Evolutionary conservation across 23 tunicate genomes (phyloP), one percentile per base, ranked within the genome.

Genomic region (Halocynthia aurantium): DNA sequence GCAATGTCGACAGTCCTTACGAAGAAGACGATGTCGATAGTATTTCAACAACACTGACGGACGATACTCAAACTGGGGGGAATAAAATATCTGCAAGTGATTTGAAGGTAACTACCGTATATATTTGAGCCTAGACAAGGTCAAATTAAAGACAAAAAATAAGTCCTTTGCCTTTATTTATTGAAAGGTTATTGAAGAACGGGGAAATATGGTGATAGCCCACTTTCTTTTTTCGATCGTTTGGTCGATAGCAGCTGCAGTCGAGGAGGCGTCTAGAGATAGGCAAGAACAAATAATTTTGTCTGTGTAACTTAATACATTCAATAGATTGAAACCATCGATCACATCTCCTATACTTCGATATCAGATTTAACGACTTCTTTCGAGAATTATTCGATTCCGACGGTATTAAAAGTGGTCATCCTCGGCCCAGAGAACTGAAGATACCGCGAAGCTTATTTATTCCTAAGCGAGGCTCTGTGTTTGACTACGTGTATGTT

Each of bases 171-270:
- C 44, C 44, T 31, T 31, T 31, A 31, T 31, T 31, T 31, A 31
- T 31, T 73, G 44, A 9, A 71, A 89, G 96, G 80, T 73, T 11
- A 84, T 89, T 13, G 96, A 89, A 78, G 96, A 89, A 58, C 62
- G 87, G 0, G 96, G 96, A 61, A 89, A 89, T 61, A 89, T 89
- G 96, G 62, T 89, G 61, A 80, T 89, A 20, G 96, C 96, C 17
- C 96, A 89, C 50, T 89, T 89, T 75, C 81, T 89, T 15, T 89
- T 89, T 75, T 71, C 96, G 7, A 50, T 84, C 21, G 88, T 89
- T 49, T 89, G 96, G 96, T 84, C 96, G 0, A 68, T 89, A 51
- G 88, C 72, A 8, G 88, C 80, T 10, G 81, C 84, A 51, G 70
- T 89, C 7, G 96, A 89, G 55, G 88, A 80, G 17, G 71, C 68